Evolutionary conservation across 2,888 invertebrate species (phyloP).

Genomic region (Philonicus albiceps): DNA sequence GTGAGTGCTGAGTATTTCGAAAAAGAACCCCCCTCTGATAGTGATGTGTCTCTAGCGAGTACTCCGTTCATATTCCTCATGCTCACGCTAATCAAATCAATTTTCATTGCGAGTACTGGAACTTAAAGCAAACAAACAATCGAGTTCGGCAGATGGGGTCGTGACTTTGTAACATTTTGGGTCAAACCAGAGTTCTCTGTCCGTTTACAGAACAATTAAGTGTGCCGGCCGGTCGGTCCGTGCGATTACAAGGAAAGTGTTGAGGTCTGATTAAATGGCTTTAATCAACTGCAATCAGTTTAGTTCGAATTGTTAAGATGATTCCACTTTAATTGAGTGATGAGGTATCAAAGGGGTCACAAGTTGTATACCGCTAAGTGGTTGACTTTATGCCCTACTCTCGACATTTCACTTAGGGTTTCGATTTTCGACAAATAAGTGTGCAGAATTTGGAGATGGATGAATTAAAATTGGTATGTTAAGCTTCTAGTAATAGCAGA

Average conservation of each 20-base stretch:
- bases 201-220: not conserved
- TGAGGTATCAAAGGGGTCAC: not conserved
- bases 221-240: not conserved
- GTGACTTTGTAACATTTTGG: slow-evolving; percentile 45
- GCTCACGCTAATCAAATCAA: slow-evolving; percentile 46
- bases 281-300: slow-evolving; percentile 3
- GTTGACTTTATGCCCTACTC: not conserved
- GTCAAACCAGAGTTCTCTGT: slow-evolving; percentile 30
- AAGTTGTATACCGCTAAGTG: not conserved
- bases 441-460: no score
- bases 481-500: no score
- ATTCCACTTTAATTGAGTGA: slow-evolving; percentile 8
- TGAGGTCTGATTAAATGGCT: slow-evolving; percentile 25
- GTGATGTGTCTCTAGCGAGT: not conserved
- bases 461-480: no score
- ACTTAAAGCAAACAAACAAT: slow-evolving; percentile 46
- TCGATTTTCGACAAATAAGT: no score
- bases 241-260: slow-evolving; percentile 6
- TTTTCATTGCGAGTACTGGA: slow-evolving; percentile 42
- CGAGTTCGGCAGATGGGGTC: slow-evolving; percentile 44
- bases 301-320: not conserved
- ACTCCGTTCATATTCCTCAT: not conserved
- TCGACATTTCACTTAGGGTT: not conserved
- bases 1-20: not conserved
- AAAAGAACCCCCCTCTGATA: not conserved